phyloP scores from a whole-genome alignment of 2,888 invertebrate species.

The Parthenolecanium corni region DNA sequence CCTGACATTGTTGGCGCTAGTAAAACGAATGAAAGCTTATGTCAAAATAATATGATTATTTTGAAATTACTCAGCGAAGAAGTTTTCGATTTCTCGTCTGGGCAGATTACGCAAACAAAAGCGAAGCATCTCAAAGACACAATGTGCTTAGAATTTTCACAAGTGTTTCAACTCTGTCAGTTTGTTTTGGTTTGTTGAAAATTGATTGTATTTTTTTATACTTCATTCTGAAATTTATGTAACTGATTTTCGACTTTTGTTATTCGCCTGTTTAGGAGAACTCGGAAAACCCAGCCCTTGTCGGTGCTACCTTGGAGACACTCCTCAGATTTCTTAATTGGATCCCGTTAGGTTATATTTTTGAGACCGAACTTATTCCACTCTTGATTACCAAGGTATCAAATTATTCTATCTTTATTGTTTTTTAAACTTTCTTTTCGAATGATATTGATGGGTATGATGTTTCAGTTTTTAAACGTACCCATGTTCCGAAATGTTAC shows the following conservation, averaged over 20 bases:
- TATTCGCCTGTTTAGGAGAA: slow-evolving; percentile 56
- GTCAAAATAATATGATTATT: slow-evolving; percentile 99
- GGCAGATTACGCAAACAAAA: slow-evolving; percentile 97
- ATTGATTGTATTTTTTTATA: too few relatives aligned
- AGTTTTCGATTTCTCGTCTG: slow-evolving; percentile 96
- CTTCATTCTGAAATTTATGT: not conserved
- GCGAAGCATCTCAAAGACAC: slow-evolving; percentile 98
- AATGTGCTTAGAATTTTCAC: slow-evolving; percentile 98
- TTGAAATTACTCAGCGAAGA: slow-evolving; percentile 95
- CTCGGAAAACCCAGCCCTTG: slow-evolving; percentile 91
- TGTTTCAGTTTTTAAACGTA: slow-evolving; percentile 75
- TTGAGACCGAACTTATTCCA: slow-evolving; percentile 92
- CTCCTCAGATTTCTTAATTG: slow-evolving; percentile 93
- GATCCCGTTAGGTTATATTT: slow-evolving; percentile 99
- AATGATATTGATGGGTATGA: slow-evolving; percentile 18
- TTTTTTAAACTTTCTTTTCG: slow-evolving; percentile 9
- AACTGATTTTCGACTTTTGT: too few relatives aligned
- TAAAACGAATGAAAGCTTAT: slow-evolving; percentile 95
- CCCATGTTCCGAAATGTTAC: slow-evolving; percentile 97
- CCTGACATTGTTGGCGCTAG: slow-evolving; percentile 98
- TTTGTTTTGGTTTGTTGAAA: slow-evolving; percentile 65
- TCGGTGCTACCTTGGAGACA: slow-evolving; percentile 92
- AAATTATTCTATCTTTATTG: not conserved
- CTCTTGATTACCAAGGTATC: slow-evolving; percentile 75
- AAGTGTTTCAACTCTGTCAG: slow-evolving; percentile 94